phyloP scores from a whole-genome alignment of 2,797 vertebrate species.

The Oryzias dopingdopingensis region DNA sequence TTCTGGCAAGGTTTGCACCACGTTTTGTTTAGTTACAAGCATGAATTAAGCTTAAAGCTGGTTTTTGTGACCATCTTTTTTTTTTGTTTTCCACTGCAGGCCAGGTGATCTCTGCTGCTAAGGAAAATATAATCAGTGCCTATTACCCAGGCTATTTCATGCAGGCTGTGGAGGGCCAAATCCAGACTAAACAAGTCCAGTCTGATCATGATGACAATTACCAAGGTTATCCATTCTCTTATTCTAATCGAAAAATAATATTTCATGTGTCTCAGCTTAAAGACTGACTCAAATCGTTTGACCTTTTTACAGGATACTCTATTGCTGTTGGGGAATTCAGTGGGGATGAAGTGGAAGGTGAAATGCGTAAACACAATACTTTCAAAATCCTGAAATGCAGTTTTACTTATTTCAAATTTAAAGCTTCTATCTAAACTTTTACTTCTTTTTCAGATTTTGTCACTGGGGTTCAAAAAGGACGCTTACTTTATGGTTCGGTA shows the following conservation, averaged over 20 bases:
- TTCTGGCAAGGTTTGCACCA: constrained; percentile 87
- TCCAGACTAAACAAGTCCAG: constrained; percentile 81
- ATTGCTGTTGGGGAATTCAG: constrained; percentile 91
- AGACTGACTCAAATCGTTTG: constrained; percentile 10
- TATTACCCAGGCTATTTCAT: constrained; percentile 86
- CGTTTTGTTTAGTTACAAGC: not conserved
- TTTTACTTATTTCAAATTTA: too few relatives aligned
- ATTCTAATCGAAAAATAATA: too few relatives aligned
- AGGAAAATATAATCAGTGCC: constrained; percentile 81
- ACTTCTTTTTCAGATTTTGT: constrained; percentile 82
- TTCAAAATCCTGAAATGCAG: too few relatives aligned
- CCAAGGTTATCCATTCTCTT: constrained; percentile 73
- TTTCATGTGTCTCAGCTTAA: not conserved
- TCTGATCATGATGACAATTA: constrained; percentile 85
- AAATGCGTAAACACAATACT: too few relatives aligned
- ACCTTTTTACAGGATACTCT: constrained; percentile 82
- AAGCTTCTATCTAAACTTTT: constrained; percentile 50
- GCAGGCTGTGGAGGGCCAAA: constrained; percentile 81
- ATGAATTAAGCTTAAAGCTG: not conserved
- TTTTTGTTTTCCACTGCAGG: constrained; percentile 62
- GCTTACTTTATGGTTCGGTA: constrained; percentile 88
- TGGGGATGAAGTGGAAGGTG: constrained; percentile 86
- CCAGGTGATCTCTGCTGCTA: constrained; percentile 87
- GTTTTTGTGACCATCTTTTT: too few relatives aligned
- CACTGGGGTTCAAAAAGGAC: constrained; percentile 88